phyloP scores from a whole-genome alignment of 1,140 invertebrate species.

The Pollicipes pollicipes region DNA sequence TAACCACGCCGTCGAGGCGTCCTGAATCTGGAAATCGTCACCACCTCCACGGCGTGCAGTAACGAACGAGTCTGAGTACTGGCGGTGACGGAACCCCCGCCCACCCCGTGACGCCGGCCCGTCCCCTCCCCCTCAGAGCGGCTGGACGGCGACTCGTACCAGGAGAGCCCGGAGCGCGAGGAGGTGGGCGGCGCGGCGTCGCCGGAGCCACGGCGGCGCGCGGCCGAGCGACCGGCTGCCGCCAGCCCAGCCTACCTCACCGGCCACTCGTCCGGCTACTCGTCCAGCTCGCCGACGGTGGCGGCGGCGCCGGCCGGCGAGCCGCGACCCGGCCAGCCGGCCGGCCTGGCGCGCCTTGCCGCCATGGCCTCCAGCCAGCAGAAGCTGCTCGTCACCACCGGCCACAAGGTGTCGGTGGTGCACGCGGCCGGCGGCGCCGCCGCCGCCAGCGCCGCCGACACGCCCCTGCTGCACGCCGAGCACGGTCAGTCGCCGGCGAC shows the following conservation, averaged over 20 bases:
- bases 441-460: background rate
- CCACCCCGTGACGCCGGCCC: background rate
- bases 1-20: no score
- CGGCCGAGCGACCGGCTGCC: background rate
- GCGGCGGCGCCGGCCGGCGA: no score
- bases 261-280: background rate
- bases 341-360: background rate
- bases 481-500: background rate
- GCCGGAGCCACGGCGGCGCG: background rate
- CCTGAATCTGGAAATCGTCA: no score
- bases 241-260: background rate
- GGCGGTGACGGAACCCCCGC: no score
- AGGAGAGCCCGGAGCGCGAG: background rate
- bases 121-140: background rate
- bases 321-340: background rate
- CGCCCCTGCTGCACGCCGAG: background rate
- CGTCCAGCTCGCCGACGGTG: background rate
- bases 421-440: background rate
- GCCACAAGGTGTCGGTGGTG: background rate
- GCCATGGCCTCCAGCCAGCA: constrained; percentile 1
- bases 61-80: no score
- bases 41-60: no score
- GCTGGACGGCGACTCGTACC: background rate
- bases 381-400: background rate
- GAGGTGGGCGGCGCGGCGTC: background rate